A percentile compares a stretch with the other conserved stretches of the same genome.
These are phyloP conservation scores for Pteromalus puparum DNA, from an alignment of 1,140 invertebrate genomes.

Conservation along the genomic window DNA sequence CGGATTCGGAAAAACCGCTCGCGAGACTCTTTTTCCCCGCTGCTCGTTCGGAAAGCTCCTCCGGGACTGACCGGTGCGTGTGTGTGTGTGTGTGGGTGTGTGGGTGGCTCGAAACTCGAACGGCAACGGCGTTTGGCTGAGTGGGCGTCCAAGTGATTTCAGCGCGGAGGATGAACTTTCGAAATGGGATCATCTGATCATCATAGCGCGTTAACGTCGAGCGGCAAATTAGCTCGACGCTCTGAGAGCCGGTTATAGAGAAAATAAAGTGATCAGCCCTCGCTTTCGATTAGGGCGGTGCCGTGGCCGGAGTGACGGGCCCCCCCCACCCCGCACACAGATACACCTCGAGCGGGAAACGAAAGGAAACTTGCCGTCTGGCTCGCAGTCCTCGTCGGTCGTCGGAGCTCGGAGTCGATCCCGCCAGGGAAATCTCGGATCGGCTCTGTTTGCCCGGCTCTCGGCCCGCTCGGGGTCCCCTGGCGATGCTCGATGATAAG, in stretches of 20 bases:
- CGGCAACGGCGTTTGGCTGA: too few species aligned
- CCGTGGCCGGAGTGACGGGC: too few species aligned
- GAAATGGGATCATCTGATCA: too few species aligned
- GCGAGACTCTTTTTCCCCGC: neutral
- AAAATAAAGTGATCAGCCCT: neutral
- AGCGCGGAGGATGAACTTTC: too few species aligned
- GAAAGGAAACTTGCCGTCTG: constrained; percentile 7
- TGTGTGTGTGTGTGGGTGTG: too few species aligned
- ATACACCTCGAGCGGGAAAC: neutral
- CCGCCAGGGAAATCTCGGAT: constrained; percentile 67
- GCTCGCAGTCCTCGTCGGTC: neutral
- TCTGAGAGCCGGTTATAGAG: too few species aligned
- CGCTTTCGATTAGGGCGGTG: neutral
- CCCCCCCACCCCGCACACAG: too few species aligned
- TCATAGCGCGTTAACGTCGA: too few species aligned
- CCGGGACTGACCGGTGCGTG: constrained; percentile 2
- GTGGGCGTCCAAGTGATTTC: too few species aligned
- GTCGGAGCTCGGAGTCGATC: too few species aligned
- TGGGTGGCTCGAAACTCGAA: too few species aligned
- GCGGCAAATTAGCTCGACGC: too few species aligned
- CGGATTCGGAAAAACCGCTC: constrained; percentile 5
- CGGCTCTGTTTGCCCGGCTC: constrained; percentile 65
- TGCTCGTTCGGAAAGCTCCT: neutral
- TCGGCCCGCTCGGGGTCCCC: constrained; percentile 62
- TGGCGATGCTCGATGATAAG: constrained; percentile 62